Base-by-base conservation (phyloP, 2,113 vertebrate species). In the Neolamprologus falcicula region DNA sequence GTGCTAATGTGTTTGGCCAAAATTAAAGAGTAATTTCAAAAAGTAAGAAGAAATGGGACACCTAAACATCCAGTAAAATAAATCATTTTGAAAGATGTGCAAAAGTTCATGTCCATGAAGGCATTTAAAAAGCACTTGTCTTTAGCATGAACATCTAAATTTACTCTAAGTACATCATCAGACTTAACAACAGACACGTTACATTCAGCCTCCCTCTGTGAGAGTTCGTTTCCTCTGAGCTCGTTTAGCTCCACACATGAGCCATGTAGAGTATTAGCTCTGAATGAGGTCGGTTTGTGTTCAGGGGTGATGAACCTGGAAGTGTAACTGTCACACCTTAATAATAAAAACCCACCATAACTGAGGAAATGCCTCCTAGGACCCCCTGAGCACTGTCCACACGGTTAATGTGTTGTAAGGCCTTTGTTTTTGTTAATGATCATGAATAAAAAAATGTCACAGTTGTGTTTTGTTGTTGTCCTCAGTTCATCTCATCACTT, bases 391-490 rank as follows among this genome's bases (percentile, higher is more conserved):
- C 16, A 50, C 63, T 80, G 83, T 81, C 28, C 33, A 59, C 40
- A 21, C 7, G 2, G 55, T 84, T 80, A 35, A 47, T 63, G 73
- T 90, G 78, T 85, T 40, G 53, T 87, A 17, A 85, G 19, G 81
- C 87, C 50, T 88, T n/a, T 87, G 33, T 90, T 93, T 91, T 94
- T 91, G 76, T 95, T 94, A 83, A 91, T 87, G 50, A 17, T 92
- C 45, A 93, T 88, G 16, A 93, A 96, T 92, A 79, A 84, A 95
- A 95, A 90, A 86, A 87, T 86, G 59, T 86, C 50, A 68, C 50
- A 89, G 35, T 35, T 88, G 42, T 78, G 26, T 3, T 68, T 87
- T 50, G 40, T 68, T 84, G 79, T 9, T 50, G 24, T 3, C 17
- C 0, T 52, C 26, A 8, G 1, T n/a, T 33, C 10, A 78, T 52